Base-by-base conservation (phyloP, 2,888 invertebrate genomes). In the Auanema sp. region DNA sequence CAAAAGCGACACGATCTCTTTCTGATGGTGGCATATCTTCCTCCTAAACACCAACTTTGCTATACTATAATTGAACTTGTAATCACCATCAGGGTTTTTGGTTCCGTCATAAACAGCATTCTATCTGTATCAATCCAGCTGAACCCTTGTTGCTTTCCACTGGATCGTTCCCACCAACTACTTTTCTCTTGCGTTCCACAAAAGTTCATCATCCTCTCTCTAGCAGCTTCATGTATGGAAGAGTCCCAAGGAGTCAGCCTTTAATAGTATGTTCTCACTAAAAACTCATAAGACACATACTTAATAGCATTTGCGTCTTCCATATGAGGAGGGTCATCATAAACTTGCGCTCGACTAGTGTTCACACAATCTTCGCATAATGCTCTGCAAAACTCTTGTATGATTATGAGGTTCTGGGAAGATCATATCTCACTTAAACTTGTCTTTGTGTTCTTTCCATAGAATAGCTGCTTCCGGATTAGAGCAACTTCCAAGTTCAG, bases 391-490 rank as follows among this genome's bases (percentile, higher is more conserved):
- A 43, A 12, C 24, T 18, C 10, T n/a, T 10, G 18, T 6, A 2
- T 52, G 52, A 18, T 43, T 43, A n/a, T 11, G 21, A 47, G 3
- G 10, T 47, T 33, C 33, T 25, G 8, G 2, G 2, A 33, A 42
- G 55, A 21, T 42, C 0, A 61, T 16, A 24, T 43, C 62, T 51
- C 42, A 63, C 66, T 59, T 71, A 58, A 72, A 76, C 41, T 74
- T 67, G 10, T 67, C 59, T n/a, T 60, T 47, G 49, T 72, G 58
- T n/a, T 74, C 72, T 54, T 69, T 71, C 65, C 72, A 77, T 43
- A 78, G 54, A 18, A 71, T 58, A 0, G 77, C 75, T 10, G 78
- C 78, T 58, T 77, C 72, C 5, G 75, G 58, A 57, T 78, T 77
- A 1, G 67, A 60, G 12, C 69, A 68, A 12, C 43, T 40, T n/a